These are phyloP conservation scores for Crambe crambe DNA, from an alignment of 37 sponge, comb jelly and placozoan genomes.

Conservation along the genomic window DNA sequence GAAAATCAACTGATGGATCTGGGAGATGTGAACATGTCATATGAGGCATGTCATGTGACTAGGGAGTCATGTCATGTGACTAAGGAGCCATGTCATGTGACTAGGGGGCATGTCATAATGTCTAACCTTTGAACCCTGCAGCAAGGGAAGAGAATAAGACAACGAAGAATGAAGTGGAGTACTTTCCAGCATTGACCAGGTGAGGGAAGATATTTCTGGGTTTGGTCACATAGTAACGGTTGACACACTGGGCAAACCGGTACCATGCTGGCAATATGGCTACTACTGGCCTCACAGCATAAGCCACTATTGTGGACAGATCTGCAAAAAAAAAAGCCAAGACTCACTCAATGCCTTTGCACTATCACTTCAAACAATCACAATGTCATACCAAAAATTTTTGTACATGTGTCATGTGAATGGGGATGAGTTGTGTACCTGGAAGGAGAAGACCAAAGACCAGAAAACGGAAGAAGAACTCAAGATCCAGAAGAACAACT, in stretches of 20 bases:
- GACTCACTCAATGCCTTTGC: too few relatives aligned
- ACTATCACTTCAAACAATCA: too few relatives aligned
- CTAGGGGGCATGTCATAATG: background rate
- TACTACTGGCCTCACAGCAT: conserved; percentile 67
- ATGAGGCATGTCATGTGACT: too few relatives aligned
- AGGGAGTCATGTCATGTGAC: too few relatives aligned
- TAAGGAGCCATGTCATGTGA: background rate
- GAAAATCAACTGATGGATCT: background rate
- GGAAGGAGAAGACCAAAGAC: conserved; percentile 28
- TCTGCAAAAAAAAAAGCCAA: background rate
- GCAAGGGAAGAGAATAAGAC: conserved; percentile 77
- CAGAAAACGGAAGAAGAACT: conserved; percentile 78
- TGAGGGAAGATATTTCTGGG: conserved; percentile 72
- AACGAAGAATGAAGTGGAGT: conserved; percentile 86
- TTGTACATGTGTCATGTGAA: too few relatives aligned
- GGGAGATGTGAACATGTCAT: too few relatives aligned
- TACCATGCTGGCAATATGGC: conserved; percentile 89
- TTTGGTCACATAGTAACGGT: conserved; percentile 75
- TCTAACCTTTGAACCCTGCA: conserved; percentile 20
- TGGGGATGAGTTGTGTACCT: too few relatives aligned
- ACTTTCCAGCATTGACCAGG: conserved; percentile 91
- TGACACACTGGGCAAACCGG: conserved; percentile 88
- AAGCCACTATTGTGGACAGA: too few relatives aligned
- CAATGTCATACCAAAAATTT: too few relatives aligned
- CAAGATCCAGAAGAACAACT: conserved; percentile 79